Evolutionary conservation across 2,113 vertebrate genomes (phyloP), one percentile per base, ranked within the genome.

Genomic region (Bolborhynchus lineola): DNA sequence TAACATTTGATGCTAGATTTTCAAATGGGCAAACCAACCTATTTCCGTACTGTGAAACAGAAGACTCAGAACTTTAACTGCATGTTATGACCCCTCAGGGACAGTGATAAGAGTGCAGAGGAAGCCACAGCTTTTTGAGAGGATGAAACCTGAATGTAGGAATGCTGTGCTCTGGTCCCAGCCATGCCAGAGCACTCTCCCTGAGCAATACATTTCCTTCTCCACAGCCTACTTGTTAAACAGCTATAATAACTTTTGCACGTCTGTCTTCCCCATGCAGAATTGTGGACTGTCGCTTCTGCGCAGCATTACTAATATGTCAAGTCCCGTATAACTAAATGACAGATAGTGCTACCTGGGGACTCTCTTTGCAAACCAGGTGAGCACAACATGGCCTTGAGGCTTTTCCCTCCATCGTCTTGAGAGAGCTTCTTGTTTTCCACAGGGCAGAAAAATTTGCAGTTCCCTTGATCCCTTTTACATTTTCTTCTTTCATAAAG

Each of bases 111-210:
- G 28, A 6, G 4, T 64, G 21, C 39, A 86, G 85, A 62, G 41
- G 39, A 83, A 89, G 74, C 16, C 28, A 18, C 14, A 42, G 21
- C 11, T 33, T 55, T 90, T 37, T 10, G 16, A 68, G 29, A 80
- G 23, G 26, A 31, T 39, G 52, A 88, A 86, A 33, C 15, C 7
- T 69, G 44, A 7, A 64, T 31, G 11, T 21, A 72, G 52, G 21
- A 62, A 65, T n/a, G 52, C 16, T 64, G 19, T 75, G n/a, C 16
- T 37, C 25, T 16, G 10, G 12, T 87, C 42, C 59, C 37, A 89
- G 92, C 7, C 0, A 0, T 46, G 60, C 35, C 39, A 20, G 21
- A 81, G n/a, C 0, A 0, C 17, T 49, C 37, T 82, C 35, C 74
- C 57, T 37, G 39, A 86, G 39, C 46, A 82, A 50, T n/a, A 46